Base-by-base conservation (phyloP, 2,888 invertebrate species). In the Elegia similella region DNA sequence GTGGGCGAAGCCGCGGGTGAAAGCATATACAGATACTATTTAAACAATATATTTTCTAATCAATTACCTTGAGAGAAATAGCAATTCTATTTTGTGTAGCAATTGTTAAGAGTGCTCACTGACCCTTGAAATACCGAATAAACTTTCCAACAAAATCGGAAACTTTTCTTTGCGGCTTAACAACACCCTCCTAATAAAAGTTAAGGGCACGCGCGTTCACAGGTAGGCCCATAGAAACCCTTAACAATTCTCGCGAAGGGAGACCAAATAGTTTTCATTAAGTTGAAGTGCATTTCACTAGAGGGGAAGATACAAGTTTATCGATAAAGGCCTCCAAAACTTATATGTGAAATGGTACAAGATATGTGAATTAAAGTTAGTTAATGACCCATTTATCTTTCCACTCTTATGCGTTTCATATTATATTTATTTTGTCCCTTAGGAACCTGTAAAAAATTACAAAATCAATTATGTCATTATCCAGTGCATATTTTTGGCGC, bases 211-310 rank as follows among this genome's bases (percentile, higher is more conserved):
- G 48, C 15, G 17, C 6, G 50, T 50, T 34, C 50, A 16, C 50
- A 50, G 50, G 50, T 50, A 50, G 47, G 12, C 47, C 47, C 29
- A 13, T 53, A 15, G 32, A 38, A 55, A 53, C 15, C 54, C 54
- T n/a, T 55, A 34, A 55, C 30, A 55, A 34, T 46, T 15, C 44
- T 55, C 16, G 10, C 32, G 44, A 46, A 53, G 54, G 54, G 54
- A 12, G 44, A 32, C 44, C 10, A 29, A 55, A 55, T 55, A 34
- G 54, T 44, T 55, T 55, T 55, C 54, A 55, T 55, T 55, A 46
- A 55, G 44, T 16, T 7, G 6, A 46, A 55, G 54, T 55, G 44
- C 54, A 55, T 53, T 43, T 53, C 30, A 13, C 17, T 16, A 5
- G 32, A 32, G 30, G 54, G 44, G 44, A 17, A 1, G 43, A 30